Evolutionary conservation across 2,888 invertebrate genomes (phyloP).

Genomic region (Morinoia aosen): DNA sequence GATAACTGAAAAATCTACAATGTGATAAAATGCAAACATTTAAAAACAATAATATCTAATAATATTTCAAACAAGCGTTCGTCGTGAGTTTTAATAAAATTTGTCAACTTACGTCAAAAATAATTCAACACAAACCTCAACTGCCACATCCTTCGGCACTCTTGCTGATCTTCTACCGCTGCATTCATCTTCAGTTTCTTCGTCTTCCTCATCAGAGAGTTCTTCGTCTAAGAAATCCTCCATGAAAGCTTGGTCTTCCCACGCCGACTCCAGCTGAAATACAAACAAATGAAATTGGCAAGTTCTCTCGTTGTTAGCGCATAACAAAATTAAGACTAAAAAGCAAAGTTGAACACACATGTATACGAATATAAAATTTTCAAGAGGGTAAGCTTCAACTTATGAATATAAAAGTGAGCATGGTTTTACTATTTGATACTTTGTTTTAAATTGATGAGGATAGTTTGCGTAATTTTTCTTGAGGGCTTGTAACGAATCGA

Average conservation of each 20-base stretch:
- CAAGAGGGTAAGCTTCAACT: background rate
- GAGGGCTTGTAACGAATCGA: no score
- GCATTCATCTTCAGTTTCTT: slow-evolving; percentile 63
- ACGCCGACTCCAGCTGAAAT: slow-evolving; percentile 64
- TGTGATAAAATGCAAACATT: background rate
- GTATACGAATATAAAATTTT: background rate
- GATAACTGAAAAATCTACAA: background rate
- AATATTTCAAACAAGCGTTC: background rate
- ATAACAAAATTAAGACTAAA: background rate
- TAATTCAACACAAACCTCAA: background rate
- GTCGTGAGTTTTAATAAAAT: background rate
- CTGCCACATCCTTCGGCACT: background rate
- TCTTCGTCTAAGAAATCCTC: slow-evolving; percentile 66
- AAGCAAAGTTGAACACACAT: background rate
- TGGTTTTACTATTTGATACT: background rate
- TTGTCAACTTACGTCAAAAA: background rate
- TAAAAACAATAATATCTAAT: background rate
- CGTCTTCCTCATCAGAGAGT: slow-evolving; percentile 71
- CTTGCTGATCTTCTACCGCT: background rate
- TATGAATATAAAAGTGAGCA: background rate
- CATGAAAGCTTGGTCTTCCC: slow-evolving; percentile 67
- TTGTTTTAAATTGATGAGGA: background rate
- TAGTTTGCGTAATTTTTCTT: no score
- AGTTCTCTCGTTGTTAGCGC: background rate
- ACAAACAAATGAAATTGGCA: background rate